Percentiles rank a stretch among this genome's conserved stretches.
phyloP scores from a whole-genome alignment of 1,140 invertebrate species.

The Trinorchestia longiramus region DNA sequence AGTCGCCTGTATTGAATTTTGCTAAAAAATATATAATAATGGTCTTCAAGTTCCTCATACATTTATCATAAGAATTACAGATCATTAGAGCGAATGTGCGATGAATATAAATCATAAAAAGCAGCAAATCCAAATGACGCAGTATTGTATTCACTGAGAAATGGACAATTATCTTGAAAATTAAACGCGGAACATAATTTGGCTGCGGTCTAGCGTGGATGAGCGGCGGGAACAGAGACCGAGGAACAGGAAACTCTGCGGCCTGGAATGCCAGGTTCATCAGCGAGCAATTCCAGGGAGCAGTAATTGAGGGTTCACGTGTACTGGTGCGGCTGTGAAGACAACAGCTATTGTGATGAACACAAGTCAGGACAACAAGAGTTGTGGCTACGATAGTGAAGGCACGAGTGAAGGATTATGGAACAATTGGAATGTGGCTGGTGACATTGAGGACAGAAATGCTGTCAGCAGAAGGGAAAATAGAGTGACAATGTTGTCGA shows the following conservation, averaged over 20 bases:
- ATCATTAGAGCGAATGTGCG: neutral
- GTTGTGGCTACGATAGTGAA: neutral
- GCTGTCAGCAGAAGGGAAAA: neutral
- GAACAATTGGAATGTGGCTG: neutral
- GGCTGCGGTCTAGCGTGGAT: neutral
- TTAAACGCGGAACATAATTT: neutral
- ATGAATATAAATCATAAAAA: neutral
- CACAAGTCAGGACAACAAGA: neutral
- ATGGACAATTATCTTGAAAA: neutral
- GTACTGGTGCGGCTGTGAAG: neutral
- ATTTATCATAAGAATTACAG: too few relatives aligned
- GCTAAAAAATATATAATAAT: too few relatives aligned
- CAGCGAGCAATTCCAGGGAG: neutral
- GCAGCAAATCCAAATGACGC: neutral
- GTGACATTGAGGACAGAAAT: neutral
- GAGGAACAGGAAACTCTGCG: neutral
- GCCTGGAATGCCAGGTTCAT: neutral
- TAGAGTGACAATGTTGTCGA: too few relatives aligned
- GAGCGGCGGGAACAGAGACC: neutral
- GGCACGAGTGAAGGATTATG: neutral
- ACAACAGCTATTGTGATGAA: neutral
- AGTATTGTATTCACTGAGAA: neutral
- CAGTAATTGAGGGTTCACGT: neutral
- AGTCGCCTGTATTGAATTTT: too few relatives aligned
- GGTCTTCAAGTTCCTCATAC: too few relatives aligned